Evolutionary conservation across 1,140 invertebrate species (phyloP).

Genomic region (Drosophila seguyi): DNA sequence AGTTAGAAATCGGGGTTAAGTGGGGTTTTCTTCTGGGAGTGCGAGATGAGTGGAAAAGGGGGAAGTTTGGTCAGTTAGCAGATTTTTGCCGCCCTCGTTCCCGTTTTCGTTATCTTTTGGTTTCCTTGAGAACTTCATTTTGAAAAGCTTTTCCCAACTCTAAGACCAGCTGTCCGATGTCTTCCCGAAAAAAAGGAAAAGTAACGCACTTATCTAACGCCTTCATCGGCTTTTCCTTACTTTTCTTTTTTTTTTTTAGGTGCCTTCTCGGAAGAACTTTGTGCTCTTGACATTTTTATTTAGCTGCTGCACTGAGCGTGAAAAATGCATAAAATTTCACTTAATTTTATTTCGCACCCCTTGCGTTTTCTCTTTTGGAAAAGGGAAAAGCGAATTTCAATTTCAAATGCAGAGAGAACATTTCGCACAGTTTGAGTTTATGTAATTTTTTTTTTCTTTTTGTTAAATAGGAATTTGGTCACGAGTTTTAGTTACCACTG

Average conservation of each 20-base stretch:
- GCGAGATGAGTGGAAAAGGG: not conserved
- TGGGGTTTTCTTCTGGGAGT: slow-evolving; percentile 26
- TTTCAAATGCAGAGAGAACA: slow-evolving; percentile 37
- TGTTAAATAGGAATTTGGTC: slow-evolving; percentile 29
- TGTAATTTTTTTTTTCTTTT: slow-evolving; percentile 11
- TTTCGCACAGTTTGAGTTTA: slow-evolving; percentile 32
- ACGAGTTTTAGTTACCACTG: slow-evolving; percentile 67
- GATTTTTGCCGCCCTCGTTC: slow-evolving; percentile 28
- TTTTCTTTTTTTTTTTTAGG: slow-evolving; percentile 1
- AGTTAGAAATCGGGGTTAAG: slow-evolving; percentile 52
- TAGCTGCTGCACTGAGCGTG: slow-evolving; percentile 76
- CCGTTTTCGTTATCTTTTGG: slow-evolving; percentile 20
- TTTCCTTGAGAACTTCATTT: slow-evolving; percentile 54
- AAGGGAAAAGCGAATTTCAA: slow-evolving; percentile 59
- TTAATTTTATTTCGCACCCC: slow-evolving; percentile 66
- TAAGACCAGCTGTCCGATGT: slow-evolving; percentile 71
- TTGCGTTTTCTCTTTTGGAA: not conserved
- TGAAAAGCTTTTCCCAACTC: slow-evolving; percentile 52
- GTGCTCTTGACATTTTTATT: slow-evolving; percentile 83
- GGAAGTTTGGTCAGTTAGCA: slow-evolving; percentile 43
- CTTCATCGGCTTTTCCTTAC: slow-evolving; percentile 46
- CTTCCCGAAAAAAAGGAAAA: slow-evolving; percentile 50
- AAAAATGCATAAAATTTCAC: slow-evolving; percentile 85
- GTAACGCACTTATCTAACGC: slow-evolving; percentile 72
- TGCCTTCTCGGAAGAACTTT: slow-evolving; percentile 40